A percentile compares a stretch with the other conserved stretches of the same genome.
Conservation (phyloP, 2,113 vertebrate species). For the Paramormyrops kingsleyae region DNA sequence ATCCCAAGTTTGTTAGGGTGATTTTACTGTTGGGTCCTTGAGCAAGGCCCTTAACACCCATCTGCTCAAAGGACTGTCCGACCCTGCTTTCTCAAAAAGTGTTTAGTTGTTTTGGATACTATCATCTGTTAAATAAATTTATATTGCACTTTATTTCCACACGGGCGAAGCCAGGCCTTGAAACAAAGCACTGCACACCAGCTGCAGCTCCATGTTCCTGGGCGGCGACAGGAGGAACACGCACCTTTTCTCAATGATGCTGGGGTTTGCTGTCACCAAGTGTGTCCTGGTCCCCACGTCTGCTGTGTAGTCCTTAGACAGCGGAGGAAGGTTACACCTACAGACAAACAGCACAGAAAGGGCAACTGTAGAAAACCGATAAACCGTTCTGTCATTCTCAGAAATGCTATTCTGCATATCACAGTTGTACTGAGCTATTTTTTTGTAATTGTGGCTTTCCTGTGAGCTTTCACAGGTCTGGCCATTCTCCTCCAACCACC, state of each 20-base stretch:
- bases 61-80: background rate
- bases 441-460: background rate
- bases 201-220: background rate
- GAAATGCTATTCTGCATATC: background rate
- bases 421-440: background rate
- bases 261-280: conserved; percentile 93
- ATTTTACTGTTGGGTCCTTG: background rate
- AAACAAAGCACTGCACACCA: background rate
- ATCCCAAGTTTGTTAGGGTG: background rate
- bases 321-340: conserved; percentile 93
- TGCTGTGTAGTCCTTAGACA: conserved; percentile 76
- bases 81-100: background rate
- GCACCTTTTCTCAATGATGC: conserved; percentile 93
- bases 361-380: background rate
- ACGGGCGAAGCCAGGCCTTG: background rate
- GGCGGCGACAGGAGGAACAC: background rate
- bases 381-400: background rate
- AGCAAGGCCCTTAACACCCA: background rate
- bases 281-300: conserved; percentile 85
- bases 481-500: background rate
- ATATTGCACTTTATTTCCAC: background rate
- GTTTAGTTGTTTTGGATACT: background rate
- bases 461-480: background rate
- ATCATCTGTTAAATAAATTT: background rate
- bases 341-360: conserved; percentile 24